A percentile compares a stretch with the other conserved stretches of the same genome.
phyloP scores from a whole-genome alignment of 2,888 invertebrate species.

The Pristionchus arcanus region DNA sequence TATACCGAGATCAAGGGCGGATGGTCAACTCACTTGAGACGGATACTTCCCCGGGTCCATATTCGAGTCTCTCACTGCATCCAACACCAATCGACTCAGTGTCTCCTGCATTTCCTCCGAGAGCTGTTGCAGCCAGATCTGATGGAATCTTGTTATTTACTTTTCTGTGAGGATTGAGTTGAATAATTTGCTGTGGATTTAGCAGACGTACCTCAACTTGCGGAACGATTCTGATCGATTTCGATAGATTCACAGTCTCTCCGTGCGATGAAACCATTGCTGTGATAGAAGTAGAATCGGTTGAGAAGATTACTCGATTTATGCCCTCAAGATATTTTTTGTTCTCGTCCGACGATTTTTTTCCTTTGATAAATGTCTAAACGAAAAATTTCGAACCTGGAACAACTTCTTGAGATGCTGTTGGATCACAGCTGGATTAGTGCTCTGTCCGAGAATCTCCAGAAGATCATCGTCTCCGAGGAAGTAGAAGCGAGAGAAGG shows the following conservation, averaged over 20 bases:
- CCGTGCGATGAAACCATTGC: conserved; percentile 88
- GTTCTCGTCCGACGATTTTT: background rate
- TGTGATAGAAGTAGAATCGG: conserved; percentile 83
- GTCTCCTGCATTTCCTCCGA: conserved; percentile 90
- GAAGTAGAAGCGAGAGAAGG: conserved; percentile 96
- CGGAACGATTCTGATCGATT: conserved; percentile 86
- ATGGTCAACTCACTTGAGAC: conserved; percentile 85
- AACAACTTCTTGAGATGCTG: conserved; percentile 94
- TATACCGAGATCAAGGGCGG: background rate
- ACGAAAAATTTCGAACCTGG: conserved; percentile 81
- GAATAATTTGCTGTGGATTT: no score
- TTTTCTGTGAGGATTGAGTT: no score
- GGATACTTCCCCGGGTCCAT: conserved; percentile 85
- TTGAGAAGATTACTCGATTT: conserved; percentile 86
- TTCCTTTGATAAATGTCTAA: background rate
- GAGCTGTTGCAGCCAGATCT: conserved; percentile 87
- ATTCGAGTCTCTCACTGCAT: conserved; percentile 82
- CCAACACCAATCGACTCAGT: conserved; percentile 85
- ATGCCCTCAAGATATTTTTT: conserved; percentile 83
- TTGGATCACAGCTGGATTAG: conserved; percentile 92
- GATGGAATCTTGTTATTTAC: background rate
- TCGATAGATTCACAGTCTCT: conserved; percentile 82
- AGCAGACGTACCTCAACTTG: conserved; percentile 86
- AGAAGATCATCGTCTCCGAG: conserved; percentile 97
- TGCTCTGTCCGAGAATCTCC: conserved; percentile 94